A percentile compares a stretch with the other conserved stretches of the same genome.
Conservation (phyloP, 2,113 vertebrate genomes). For the Vulpes vulpes region DNA sequence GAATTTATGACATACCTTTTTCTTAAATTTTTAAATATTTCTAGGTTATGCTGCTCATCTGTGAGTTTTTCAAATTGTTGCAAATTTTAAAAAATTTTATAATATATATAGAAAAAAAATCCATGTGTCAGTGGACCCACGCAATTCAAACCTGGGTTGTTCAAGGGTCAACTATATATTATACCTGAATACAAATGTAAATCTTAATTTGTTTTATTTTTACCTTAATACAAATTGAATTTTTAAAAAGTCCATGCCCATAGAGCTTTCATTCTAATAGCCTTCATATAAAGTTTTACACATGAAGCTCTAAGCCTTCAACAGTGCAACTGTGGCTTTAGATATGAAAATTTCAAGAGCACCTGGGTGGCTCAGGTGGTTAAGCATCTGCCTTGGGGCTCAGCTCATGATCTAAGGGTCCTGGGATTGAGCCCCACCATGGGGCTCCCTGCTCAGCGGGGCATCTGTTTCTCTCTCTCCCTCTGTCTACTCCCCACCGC, state of each 20-base stretch:
- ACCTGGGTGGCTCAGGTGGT: not conserved
- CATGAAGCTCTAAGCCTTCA: not conserved
- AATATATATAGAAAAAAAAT: not conserved
- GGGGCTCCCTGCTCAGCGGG: not conserved
- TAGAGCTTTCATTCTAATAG: not conserved
- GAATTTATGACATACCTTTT: not conserved
- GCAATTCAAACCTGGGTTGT: not conserved
- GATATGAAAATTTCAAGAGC: not conserved
- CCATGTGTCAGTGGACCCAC: not conserved
- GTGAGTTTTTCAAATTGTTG: not conserved
- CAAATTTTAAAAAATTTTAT: not conserved
- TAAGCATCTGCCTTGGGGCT: not conserved
- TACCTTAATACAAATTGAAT: not conserved
- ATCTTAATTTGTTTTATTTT: not conserved
- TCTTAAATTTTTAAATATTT: not conserved
- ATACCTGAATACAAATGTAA: not conserved
- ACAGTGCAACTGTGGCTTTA: slow-evolving; percentile 31
- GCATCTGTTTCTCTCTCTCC: not conserved
- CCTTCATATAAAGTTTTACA: not conserved
- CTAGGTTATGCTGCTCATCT: not conserved
- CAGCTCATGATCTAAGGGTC: not conserved
- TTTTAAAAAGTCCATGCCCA: not conserved
- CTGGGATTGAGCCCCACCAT: not conserved
- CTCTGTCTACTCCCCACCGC: not conserved
- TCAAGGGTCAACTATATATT: not conserved